Evolutionary conservation across 2,113 vertebrate species (phyloP).

Genomic region (Hippocampus comes): DNA sequence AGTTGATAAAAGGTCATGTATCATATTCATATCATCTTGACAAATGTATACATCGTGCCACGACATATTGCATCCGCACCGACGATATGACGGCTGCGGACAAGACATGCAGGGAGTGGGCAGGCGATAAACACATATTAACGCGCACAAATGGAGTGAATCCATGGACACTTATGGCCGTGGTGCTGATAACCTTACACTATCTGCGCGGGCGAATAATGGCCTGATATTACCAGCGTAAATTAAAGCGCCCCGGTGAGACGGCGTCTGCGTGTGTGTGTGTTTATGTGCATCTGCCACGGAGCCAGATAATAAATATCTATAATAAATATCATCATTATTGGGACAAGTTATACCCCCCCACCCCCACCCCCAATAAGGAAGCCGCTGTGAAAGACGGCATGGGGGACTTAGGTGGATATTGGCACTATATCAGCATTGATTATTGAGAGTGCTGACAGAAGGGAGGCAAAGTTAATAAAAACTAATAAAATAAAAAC

Average conservation of each 20-base stretch:
- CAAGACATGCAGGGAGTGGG: slow-evolving; percentile 53
- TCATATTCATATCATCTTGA: slow-evolving; percentile 70
- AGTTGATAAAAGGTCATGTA: slow-evolving; percentile 55
- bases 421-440: slow-evolving; percentile 83
- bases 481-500: slow-evolving; percentile 77
- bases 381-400: slow-evolving; percentile 72
- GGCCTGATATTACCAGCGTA: slow-evolving; percentile 63
- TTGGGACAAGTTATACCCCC: slow-evolving; percentile 68
- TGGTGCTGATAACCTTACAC: slow-evolving; percentile 58
- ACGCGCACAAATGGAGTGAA: slow-evolving; percentile 44
- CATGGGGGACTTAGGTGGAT: slow-evolving; percentile 72
- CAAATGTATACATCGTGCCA: slow-evolving; percentile 72
- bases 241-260: slow-evolving; percentile 64
- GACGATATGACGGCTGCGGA: slow-evolving; percentile 14
- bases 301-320: slow-evolving; percentile 79
- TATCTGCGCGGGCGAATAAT: slow-evolving; percentile 66
- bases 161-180: slow-evolving; percentile 50
- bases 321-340: slow-evolving; percentile 72
- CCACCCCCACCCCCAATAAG: slow-evolving; percentile 61
- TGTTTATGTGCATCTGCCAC: slow-evolving; percentile 39
- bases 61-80: slow-evolving; percentile 48
- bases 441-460: slow-evolving; percentile 80
- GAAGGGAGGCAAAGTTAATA: slow-evolving; percentile 78
- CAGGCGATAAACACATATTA: slow-evolving; percentile 31
- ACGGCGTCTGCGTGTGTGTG: slow-evolving; percentile 29